Evolutionary conservation across 2,113 vertebrate species (phyloP), one percentile per base, ranked within the genome.

Genomic region (Brachyhypopomus gauderio): DNA sequence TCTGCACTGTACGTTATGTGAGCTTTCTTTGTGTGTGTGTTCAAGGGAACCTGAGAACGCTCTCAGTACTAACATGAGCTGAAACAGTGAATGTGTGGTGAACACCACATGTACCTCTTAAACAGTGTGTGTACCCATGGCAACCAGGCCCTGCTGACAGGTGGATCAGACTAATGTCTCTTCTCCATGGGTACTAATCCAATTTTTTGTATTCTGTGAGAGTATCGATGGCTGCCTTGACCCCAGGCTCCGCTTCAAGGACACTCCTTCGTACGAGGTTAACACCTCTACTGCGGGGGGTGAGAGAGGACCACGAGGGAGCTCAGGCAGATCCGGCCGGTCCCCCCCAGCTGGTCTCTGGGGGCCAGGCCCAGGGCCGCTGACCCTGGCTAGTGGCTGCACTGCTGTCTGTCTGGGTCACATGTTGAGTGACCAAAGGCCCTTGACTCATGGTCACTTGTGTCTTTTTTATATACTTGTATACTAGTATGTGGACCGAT

Each of bases 201-300:
- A 67, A 62, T 85, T 83, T 83, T 85, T 79, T 83, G 81, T 73
- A 85, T 85, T 85, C 84, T 72, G 72, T 41, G 64, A 4, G 79
- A 72, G 67, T 55, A 71, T 72, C 72, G 80, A 85, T 79, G 81
- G 77, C 60, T 85, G 60, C 59, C 72, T 75, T 83, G 84, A 85
- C 84, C 84, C 73, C 52, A 59, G 73, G 69, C 80, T 83, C 59
- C 30, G 60, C 67, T 77, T 85, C 84, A 85, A 85, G 84, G 84
- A 83, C 84, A 77, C 81, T 60, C 63, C 72, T 83, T 34, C 64
- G 75, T 73, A 83, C 23, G 73, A 77, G 84, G 72, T 75, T 83
- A 82, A 83, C 73, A 83, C 62, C 84, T 83, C 66, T 14, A 23
- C 52, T 66, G 73, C 70, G 63, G 71, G 71, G 55, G 52, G 71